These are phyloP conservation scores for Lagopus leucura DNA, from an alignment of 2,113 vertebrate genomes.

Conservation along the genomic window DNA sequence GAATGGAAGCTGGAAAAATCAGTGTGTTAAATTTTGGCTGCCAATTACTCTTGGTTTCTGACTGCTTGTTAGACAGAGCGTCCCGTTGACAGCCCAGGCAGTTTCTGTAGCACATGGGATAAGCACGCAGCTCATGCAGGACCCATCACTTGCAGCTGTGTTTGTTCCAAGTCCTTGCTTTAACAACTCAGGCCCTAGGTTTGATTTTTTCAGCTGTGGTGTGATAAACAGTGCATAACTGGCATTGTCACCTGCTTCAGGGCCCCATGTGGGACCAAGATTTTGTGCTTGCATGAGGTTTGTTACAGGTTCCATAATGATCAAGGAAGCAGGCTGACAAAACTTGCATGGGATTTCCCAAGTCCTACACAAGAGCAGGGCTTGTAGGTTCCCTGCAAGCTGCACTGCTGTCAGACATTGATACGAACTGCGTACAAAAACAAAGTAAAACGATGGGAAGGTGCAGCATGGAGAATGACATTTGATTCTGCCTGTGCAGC, in stretches of 20 bases:
- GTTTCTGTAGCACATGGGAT: background rate
- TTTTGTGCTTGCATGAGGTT: background rate
- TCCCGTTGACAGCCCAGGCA: background rate
- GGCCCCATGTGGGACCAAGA: background rate
- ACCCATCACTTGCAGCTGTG: background rate
- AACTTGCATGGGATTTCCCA: background rate
- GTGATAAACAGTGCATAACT: background rate
- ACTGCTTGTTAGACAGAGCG: background rate
- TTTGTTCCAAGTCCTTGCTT: background rate
- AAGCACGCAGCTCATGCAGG: background rate
- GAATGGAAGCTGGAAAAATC: background rate
- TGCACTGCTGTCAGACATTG: background rate
- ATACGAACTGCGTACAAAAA: background rate
- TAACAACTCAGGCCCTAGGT: background rate
- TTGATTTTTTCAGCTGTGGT: background rate
- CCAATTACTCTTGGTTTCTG: background rate
- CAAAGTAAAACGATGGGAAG: background rate
- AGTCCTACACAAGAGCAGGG: background rate
- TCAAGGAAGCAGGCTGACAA: background rate
- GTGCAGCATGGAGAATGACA: background rate
- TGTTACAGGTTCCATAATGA: background rate
- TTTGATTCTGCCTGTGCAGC: background rate
- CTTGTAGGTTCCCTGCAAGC: background rate
- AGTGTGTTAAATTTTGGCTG: background rate
- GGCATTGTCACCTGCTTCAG: background rate